Conservation (phyloP, 2,113 vertebrate species). For the human region DNA sequence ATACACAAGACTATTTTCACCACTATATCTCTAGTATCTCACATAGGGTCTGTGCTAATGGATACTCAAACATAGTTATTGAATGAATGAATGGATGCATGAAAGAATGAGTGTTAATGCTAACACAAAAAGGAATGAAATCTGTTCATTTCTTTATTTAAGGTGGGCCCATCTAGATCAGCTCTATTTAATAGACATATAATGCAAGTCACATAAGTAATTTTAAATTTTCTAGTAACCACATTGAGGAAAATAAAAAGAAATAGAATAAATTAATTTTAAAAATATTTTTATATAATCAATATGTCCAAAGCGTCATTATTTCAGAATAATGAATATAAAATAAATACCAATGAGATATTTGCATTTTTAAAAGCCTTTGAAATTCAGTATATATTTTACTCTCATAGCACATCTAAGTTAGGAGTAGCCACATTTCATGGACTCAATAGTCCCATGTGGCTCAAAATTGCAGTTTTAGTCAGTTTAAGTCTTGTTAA, state of each 20-base stretch:
- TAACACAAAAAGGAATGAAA: neutral
- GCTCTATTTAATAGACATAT: neutral
- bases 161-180: neutral
- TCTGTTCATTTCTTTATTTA: neutral
- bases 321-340: neutral
- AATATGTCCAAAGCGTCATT: neutral
- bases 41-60: neutral
- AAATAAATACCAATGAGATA: neutral
- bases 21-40: neutral
- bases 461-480: neutral
- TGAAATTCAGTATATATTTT: neutral
- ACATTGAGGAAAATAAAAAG: neutral
- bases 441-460: neutral
- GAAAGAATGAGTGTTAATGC: conserved; percentile 50
- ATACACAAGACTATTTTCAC: neutral
- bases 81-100: conserved; percentile 52
- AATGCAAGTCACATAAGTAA: neutral
- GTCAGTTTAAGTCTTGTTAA: neutral
- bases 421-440: neutral
- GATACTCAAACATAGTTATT: neutral
- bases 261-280: neutral
- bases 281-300: neutral
- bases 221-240: neutral
- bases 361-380: neutral
- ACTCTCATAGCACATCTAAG: neutral